Evolutionary conservation across 2,113 vertebrate genomes (phyloP), one percentile per base, ranked within the genome.

Genomic region (Salvator merianae): DNA sequence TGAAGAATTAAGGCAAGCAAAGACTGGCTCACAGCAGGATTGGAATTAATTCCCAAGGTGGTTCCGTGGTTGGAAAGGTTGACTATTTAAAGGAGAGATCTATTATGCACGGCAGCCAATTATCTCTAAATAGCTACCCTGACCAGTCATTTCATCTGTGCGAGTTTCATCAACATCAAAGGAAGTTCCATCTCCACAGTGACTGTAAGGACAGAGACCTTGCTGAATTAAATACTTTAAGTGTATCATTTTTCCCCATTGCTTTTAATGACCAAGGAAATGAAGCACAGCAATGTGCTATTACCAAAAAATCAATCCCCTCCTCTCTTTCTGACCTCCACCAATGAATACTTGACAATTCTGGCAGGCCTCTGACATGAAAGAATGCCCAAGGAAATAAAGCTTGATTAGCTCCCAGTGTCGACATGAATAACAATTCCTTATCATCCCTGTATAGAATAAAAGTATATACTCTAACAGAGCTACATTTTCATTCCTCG

Each of bases 191-290:
- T 50, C 36, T 81, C 82, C 72, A 80, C 79, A 74, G 3, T 24
- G 79, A 83, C 28, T 86, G 79, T 5, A 86, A 90, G 85, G 91
- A 84, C 83, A 91, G n/a, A 30, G 73, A 91, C 84, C 70, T 63
- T 86, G 81, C 26, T 82, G 70, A 80, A 78, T 85, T 93, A 87
- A 88, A 88, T 91, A 86, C 89, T 91, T 89, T 85, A 90, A 91
- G 72, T 89, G 75, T 84, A 81, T 84, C 80, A 65, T 86, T 88
- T 89, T 83, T 13, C 43, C 32, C 79, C 82, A 88, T 70, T 68
- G 43, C 43, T 87, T 79, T 32, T 76, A 87, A 79, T 88, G 88
- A 82, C 79, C 81, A 88, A 91, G 73, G 70, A 88, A 91, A 92
- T 90, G 87, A 92, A 90, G 83, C 83, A 88, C 69, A 86, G 73